These are phyloP conservation scores for Helicoverpa assulta DNA, from an alignment of 2,888 invertebrate species.

Conservation along the genomic window DNA sequence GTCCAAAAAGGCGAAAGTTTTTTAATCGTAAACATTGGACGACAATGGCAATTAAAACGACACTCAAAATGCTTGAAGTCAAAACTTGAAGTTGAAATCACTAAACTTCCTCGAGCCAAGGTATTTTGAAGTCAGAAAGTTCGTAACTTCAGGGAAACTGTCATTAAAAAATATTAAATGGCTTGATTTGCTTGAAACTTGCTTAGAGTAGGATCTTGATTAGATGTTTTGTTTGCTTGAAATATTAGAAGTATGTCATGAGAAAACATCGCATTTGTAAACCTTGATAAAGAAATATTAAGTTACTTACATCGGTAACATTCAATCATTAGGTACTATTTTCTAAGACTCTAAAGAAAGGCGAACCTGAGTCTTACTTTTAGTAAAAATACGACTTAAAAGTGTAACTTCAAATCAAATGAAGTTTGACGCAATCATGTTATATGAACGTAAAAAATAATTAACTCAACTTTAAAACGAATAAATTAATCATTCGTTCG, in stretches of 20 bases:
- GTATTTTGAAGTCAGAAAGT: conserved; percentile 48
- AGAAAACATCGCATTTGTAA: no score
- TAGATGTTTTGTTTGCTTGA: conserved; percentile 2
- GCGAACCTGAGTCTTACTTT: no score
- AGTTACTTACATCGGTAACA: no score
- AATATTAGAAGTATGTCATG: neutral
- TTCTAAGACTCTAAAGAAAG: no score
- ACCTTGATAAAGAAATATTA: no score
- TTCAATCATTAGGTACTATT: neutral
- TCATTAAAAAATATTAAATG: conserved; percentile 62
- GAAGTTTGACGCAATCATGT: no score
- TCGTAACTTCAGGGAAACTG: conserved; percentile 47
- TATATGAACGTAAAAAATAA: neutral
- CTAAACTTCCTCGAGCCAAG: conserved; percentile 34
- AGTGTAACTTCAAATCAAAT: no score
- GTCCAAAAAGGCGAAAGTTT: conserved; percentile 52
- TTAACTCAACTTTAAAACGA: neutral
- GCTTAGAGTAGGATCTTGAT: conserved; percentile 13
- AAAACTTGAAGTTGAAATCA: conserved; percentile 48
- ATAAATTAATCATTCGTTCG: conserved; percentile 42
- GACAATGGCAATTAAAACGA: conserved; percentile 58
- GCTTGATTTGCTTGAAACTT: conserved; percentile 15
- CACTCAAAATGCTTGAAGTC: conserved; percentile 55
- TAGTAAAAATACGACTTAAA: no score
- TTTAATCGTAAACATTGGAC: conserved; percentile 60